Base-by-base conservation (phyloP, 2,797 vertebrate species). In the Ibycter americanus region DNA sequence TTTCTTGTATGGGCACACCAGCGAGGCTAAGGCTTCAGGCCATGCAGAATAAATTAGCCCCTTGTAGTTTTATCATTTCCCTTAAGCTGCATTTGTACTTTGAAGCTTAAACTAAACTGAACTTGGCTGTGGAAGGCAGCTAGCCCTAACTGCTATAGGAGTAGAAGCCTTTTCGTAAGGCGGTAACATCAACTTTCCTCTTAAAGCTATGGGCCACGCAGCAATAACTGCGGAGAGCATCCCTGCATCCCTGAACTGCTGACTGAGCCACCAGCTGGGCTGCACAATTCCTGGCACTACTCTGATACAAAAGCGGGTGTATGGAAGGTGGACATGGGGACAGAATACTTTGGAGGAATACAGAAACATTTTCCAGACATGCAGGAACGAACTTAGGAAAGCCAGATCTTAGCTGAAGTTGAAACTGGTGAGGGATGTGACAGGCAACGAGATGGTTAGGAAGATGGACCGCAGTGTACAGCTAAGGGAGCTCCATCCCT, bases 1-100 rank as follows among this genome's bases (percentile, higher is more conserved):
- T 23, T n/a, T 42, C 22, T 42, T 36, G 10, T 7, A 36, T 0
- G 5, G 26, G 14, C 25, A 40, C 7, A 36, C 8, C 21, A 32
- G 9, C 4, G 16, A 13, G 29, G 68, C 34, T 23, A 49, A 71
- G 16, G n/a, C 52, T 51, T 56, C 26, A 70, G 23, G 16, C 12
- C 13, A 26, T 25, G 23, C 15, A 73, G 34, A 80, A 51, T 15
- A 34, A 74, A 17, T 46, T 1, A n/a, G 36, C 3, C 15, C 16
- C 25, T 17, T 23, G 34, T 14, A 51, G 18, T 65, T 68, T 13
- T 17, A 47, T 14, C 52, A 5, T 15, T 65, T 40, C 51, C 25
- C 21, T 65, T 49, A 29, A 63, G 7, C 4, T 21, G 27, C 32
- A 19, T 22, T 65, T 34, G 26, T 19, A 42, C 29, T n/a, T 19